Base-by-base conservation (phyloP, 2,797 vertebrate genomes). In the Atherinosoma microstoma region DNA sequence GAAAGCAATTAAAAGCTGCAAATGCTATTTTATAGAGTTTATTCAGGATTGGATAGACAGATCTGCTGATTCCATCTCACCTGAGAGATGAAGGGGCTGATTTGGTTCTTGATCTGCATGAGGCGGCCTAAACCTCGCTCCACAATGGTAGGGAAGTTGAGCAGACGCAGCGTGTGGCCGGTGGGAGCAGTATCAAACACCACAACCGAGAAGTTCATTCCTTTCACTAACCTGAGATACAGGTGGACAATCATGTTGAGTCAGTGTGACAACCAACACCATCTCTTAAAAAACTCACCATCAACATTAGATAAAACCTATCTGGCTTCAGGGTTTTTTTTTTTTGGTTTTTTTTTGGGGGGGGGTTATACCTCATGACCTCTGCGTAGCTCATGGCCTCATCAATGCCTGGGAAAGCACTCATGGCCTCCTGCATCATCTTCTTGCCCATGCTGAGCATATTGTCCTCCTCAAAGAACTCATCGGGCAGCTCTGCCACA, bases 351-450 rank as follows among this genome's bases (percentile, higher is more conserved):
- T n/a, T 24, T 51, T 51, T 8, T n/a, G n/a, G n/a, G n/a, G n/a
- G n/a, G n/a, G n/a, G n/a, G n/a, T 29, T n/a, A 80, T 65, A 97
- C 96, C 97, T 97, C 97, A 98, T 98, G 89, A 98, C 97, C 84
- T 98, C 97, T 0, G 96, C 97, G 0, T 98, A 99, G 93, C 97
- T 98, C 97, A 99, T 98, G 74, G 97, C 97, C 87, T 98, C 97
- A 0, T 98, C 97, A 0, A 98, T 98, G 73, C 97, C 97, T 0
- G 97, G 97, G 84, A 98, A 98, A 40, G 97, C 97, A 0, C 97
- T 98, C 97, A 98, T 98, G 56, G 97, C 97, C 78, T 98, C 97
- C 91, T 99, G 97, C 97, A 98, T 99, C 97, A 99, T 99, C 89
- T 98, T 99, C 90, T 98, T 99, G 60, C 97, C 97, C 97, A 98